These are phyloP conservation scores for Ptyas mucosa DNA, from an alignment of 2,113 vertebrate genomes.

Conservation along the genomic window DNA sequence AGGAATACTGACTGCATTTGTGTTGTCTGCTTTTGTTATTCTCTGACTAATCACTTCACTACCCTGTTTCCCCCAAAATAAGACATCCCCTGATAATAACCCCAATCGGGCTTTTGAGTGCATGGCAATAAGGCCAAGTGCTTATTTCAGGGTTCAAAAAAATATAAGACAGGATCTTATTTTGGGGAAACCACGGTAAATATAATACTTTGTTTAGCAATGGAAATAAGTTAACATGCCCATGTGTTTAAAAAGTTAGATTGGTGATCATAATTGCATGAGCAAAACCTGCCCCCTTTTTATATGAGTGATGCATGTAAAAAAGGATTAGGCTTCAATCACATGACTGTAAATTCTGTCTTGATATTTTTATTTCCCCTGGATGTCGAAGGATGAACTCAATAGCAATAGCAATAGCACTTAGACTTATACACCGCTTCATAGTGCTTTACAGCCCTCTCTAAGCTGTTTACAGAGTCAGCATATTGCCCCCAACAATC, in stretches of 20 bases:
- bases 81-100: no score
- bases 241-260: background rate
- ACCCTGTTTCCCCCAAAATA: no score
- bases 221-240: background rate
- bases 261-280: background rate
- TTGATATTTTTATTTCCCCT: background rate
- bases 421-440: no score
- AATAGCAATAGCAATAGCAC: background rate
- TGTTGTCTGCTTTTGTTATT: background rate
- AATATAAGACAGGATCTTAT: no score
- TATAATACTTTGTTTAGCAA: background rate
- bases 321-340: background rate
- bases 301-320: background rate
- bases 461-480: no score
- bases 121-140: no score
- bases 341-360: background rate
- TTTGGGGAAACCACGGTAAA: no score
- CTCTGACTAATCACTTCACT: conserved; percentile 16
- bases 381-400: background rate
- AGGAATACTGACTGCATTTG: background rate
- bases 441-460: no score
- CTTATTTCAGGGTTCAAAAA: no score
- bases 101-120: no score
- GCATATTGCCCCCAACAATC: no score
- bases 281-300: background rate